A percentile compares a stretch with the other conserved stretches of the same genome.
Evolutionary conservation across 2,888 invertebrate species (phyloP).

Genomic region (Synergus itoensis): DNA sequence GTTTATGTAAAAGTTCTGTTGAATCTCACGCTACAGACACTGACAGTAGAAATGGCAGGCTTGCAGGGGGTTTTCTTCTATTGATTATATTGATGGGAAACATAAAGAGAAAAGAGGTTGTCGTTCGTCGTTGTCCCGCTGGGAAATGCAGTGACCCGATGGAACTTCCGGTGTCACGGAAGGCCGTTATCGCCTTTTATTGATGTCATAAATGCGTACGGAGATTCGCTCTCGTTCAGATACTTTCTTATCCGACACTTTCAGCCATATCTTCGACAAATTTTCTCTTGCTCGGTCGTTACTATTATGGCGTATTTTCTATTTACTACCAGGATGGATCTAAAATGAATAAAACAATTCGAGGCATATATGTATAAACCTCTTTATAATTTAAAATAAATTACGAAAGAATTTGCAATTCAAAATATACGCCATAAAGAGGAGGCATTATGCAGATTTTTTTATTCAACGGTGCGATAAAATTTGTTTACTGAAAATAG

Average conservation of each 20-base stretch:
- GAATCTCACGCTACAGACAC: neutral
- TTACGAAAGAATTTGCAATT: neutral
- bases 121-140: neutral
- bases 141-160: constrained; percentile 28
- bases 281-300: neutral
- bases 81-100: constrained; percentile 22
- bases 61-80: constrained; percentile 7
- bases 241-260: neutral
- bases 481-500: neutral
- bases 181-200: constrained; percentile 35
- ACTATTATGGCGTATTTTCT: neutral
- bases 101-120: constrained; percentile 33
- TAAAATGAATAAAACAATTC: neutral
- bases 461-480: neutral
- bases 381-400: neutral
- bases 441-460: neutral
- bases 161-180: constrained; percentile 23
- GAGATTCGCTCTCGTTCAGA: neutral
- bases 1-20: neutral
- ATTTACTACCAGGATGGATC: neutral
- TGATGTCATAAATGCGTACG: constrained; percentile 29
- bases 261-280: neutral
- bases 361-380: neutral
- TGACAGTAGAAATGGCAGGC: neutral
- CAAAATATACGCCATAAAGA: neutral